phyloP scores from a whole-genome alignment of 2,797 vertebrate genomes.

The Halcyon leucocephala region DNA sequence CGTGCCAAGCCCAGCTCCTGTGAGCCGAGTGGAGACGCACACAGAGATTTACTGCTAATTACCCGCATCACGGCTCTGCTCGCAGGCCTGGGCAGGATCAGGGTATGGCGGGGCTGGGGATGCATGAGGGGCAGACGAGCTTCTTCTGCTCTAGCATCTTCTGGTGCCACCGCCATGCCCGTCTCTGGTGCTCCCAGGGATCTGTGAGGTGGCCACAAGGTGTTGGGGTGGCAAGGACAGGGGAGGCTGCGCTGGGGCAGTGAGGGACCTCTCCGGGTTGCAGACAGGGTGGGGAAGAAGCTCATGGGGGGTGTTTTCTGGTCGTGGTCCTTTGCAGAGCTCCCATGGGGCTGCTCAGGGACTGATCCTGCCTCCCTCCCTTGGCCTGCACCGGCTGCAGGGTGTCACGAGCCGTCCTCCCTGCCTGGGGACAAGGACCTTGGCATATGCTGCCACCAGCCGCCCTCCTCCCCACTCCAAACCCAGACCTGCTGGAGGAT shows the following conservation, averaged over 20 bases:
- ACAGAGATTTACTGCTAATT: neutral
- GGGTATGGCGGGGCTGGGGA: neutral
- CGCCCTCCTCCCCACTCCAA: fast-evolving
- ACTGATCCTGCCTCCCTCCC: neutral
- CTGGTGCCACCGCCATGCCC: neutral
- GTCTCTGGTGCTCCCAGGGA: fast-evolving
- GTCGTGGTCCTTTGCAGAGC: neutral
- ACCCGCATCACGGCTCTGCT: neutral
- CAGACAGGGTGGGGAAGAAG: neutral
- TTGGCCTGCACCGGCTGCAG: too few relatives aligned
- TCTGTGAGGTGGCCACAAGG: neutral
- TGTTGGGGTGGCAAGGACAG: neutral
- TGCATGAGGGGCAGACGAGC: neutral
- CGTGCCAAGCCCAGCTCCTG: neutral
- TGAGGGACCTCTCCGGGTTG: neutral
- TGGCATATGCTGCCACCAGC: neutral
- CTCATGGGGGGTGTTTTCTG: neutral
- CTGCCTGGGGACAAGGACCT: neutral
- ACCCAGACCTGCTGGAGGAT: neutral
- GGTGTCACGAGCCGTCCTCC: neutral
- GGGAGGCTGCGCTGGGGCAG: neutral
- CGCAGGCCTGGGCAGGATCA: neutral
- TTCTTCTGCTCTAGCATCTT: fast-evolving
- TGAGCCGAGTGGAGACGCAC: neutral
- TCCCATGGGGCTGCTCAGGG: neutral